A percentile compares a stretch with the other conserved stretches of the same genome.
Conservation (phyloP, 1,140 invertebrate genomes). For the Ceratina calcarata region DNA sequence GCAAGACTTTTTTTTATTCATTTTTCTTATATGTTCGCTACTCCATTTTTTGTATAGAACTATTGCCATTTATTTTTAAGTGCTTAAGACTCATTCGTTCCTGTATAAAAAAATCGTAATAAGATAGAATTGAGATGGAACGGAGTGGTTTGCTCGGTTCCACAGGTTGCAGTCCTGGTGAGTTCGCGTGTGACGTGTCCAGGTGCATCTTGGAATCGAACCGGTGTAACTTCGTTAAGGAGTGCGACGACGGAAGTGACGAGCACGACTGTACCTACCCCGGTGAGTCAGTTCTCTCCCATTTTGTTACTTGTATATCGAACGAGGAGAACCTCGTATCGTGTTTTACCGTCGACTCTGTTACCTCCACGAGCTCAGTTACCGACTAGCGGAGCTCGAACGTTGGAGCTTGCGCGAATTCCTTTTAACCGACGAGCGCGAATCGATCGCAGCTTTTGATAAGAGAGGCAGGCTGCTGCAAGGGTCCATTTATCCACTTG, state of each 20-base stretch:
- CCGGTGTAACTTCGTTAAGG: constrained; percentile 81
- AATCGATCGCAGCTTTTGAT: not conserved
- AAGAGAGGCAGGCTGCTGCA: too few species aligned
- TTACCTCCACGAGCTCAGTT: not conserved
- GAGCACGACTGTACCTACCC: constrained; percentile 80
- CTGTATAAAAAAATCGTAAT: too few species aligned
- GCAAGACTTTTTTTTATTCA: not conserved
- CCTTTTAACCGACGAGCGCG: not conserved
- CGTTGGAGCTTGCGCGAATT: not conserved
- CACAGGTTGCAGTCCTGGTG: constrained; percentile 73
- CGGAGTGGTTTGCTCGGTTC: constrained; percentile 40
- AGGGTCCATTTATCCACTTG: too few species aligned
- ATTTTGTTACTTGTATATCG: not conserved
- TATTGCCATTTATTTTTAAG: too few species aligned
- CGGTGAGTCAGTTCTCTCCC: constrained; percentile 76
- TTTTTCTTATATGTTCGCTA: too few species aligned
- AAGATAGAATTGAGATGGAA: not conserved
- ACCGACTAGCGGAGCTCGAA: not conserved
- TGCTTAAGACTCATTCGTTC: too few species aligned
- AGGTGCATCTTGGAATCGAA: constrained; percentile 75
- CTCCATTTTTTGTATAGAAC: too few species aligned
- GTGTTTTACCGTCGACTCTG: not conserved
- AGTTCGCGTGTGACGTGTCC: constrained; percentile 77
- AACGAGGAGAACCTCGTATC: not conserved
- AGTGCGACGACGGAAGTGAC: constrained; percentile 84